Evolutionary conservation across 2,888 invertebrate species (phyloP), one percentile per base, ranked within the genome.

Genomic region (Dasysyrphus tricinctus): DNA sequence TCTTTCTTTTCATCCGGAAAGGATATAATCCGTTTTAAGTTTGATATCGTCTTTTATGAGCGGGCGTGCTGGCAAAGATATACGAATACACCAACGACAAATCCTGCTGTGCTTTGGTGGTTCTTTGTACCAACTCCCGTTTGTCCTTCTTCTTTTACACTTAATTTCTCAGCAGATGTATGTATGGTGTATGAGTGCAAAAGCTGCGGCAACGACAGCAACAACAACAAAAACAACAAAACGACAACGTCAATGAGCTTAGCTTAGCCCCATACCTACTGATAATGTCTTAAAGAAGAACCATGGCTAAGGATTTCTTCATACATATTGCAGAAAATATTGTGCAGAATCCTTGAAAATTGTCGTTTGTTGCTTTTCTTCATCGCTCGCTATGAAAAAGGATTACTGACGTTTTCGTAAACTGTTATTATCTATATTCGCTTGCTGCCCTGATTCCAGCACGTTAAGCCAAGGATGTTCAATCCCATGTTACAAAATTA

Each of bases 21-120:
- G 75, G 72, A 78, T 75, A 78, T 86, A 86, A 86, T 86, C 86
- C 82, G 72, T 81, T 86, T 86, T 86, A 79, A 86, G 86, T 86
- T 86, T 82, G 86, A 86, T 86, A 86, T 86, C 86, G 75, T 74
- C 82, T 86, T 86, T 86, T 82, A 86, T 82, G 82, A 81, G 78
- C 74, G 86, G 86, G 74, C 74, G 76, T 81, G 73, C 81, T 76
- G 77, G 63, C 73, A 29, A 14, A 61, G 77, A 69, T 77, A 73
- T 14, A n/a, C n/a, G n/a, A n/a, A n/a, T n/a, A 34, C n/a, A 69
- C 24, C 16, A n/a, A 69, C 72, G 81, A 57, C 77, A 86, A 80
- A 69, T 86, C 78, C 74, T 54, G 70, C 70, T 76, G 54, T 42
- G 49, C 70, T 76, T 56, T 19, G 57, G 37, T 72, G 42, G 56